phyloP scores from a whole-genome alignment of 2,888 invertebrate genomes.

The Lasioglossum villosulum region DNA sequence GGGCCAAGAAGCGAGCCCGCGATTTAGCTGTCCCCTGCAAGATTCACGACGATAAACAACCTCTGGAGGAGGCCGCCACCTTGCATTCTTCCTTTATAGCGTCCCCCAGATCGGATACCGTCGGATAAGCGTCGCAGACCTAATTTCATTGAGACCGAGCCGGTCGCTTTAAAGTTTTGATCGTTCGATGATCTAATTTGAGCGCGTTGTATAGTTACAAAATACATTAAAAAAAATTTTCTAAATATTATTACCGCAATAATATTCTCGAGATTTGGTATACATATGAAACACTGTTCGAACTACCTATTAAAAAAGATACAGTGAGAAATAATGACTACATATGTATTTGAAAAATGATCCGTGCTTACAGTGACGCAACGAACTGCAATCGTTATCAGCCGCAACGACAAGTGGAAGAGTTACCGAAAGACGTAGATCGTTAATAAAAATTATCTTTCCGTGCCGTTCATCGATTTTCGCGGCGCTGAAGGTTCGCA shows the following conservation, averaged over 20 bases:
- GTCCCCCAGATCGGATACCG: background rate
- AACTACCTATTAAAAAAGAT: no score
- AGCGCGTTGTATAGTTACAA: no score
- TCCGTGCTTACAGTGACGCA: background rate
- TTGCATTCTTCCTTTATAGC: background rate
- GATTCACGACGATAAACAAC: slow-evolving; percentile 39
- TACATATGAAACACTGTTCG: no score
- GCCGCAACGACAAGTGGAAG: background rate
- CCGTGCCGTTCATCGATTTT: background rate
- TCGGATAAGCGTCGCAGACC: background rate
- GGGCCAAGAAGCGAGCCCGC: slow-evolving; percentile 39
- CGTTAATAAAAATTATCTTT: slow-evolving; percentile 3
- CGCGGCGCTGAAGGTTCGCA: background rate
- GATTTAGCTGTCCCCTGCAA: slow-evolving; percentile 37
- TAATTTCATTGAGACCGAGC: slow-evolving; percentile 10
- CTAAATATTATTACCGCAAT: no score
- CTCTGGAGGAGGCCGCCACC: background rate
- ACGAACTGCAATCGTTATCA: background rate
- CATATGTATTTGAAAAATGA: background rate
- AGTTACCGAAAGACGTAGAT: background rate
- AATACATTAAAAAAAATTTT: no score
- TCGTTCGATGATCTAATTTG: background rate
- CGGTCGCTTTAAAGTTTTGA: background rate
- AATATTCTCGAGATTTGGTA: no score
- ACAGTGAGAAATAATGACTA: background rate